Evolutionary conservation across 2,113 vertebrate genomes (phyloP).

Genomic region (Gymnarchus niloticus): DNA sequence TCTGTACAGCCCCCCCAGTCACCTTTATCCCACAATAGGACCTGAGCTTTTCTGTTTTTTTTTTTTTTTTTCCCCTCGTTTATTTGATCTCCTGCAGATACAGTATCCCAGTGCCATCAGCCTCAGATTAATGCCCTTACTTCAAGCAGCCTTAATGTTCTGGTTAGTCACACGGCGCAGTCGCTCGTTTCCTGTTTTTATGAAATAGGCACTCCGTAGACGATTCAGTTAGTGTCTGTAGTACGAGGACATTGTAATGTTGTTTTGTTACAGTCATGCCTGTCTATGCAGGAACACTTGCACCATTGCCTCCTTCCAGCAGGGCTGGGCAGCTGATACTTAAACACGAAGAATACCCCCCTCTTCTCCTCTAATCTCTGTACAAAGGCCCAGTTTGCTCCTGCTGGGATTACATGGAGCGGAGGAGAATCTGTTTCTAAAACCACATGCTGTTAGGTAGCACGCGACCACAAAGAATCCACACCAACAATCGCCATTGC

Average conservation of each 20-base stretch:
- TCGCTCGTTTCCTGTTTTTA: not conserved
- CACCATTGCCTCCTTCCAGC: not conserved
- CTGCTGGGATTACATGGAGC: constrained; percentile 58
- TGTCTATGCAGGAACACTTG: not conserved
- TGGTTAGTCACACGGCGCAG: not conserved
- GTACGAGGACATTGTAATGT: not conserved
- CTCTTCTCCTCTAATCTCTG: constrained; percentile 58
- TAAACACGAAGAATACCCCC: constrained; percentile 27
- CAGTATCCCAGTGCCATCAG: not conserved
- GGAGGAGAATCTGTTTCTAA: constrained; percentile 49
- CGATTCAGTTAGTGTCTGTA: not conserved
- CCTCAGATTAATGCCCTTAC: not conserved
- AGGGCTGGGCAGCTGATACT: not conserved
- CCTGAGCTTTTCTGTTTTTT: not conserved
- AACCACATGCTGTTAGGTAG: constrained; percentile 18
- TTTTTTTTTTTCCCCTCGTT: not conserved
- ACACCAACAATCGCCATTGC: not conserved
- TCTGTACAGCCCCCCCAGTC: not conserved
- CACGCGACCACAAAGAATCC: not conserved
- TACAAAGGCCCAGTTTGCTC: constrained; percentile 70
- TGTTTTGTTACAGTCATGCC: not conserved
- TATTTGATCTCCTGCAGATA: not conserved
- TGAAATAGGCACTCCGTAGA: not conserved
- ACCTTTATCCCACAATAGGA: not conserved
- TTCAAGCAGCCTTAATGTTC: not conserved